These are phyloP conservation scores for Glyptemys insculpta DNA, from an alignment of 2,797 vertebrate species.

Conservation along the genomic window DNA sequence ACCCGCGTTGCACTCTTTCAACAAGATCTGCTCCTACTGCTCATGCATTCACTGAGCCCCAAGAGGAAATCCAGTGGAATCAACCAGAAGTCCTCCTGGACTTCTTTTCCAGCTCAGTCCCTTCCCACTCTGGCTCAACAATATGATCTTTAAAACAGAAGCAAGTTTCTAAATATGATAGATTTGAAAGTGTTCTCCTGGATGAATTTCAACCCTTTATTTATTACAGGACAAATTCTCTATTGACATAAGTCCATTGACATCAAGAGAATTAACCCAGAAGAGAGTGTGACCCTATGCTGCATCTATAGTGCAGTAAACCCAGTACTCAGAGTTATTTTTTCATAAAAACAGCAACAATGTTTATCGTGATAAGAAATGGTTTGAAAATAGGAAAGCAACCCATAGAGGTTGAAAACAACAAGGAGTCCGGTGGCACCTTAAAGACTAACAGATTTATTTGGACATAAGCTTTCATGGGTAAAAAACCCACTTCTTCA, in stretches of 20 bases:
- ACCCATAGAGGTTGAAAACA: accelerated
- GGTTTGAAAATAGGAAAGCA: background rate
- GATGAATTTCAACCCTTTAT: background rate
- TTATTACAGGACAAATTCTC: too few species aligned
- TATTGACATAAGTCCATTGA: too few species aligned
- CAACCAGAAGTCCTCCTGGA: background rate
- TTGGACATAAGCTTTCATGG: too few species aligned
- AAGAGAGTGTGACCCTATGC: accelerated
- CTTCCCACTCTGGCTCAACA: background rate
- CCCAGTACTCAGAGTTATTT: accelerated
- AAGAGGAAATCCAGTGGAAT: background rate
- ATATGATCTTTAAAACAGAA: background rate
- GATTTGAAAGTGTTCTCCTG: background rate
- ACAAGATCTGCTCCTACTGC: background rate
- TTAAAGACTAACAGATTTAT: too few species aligned
- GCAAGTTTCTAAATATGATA: accelerated
- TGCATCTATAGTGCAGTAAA: background rate
- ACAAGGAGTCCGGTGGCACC: too few species aligned
- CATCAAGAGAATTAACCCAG: background rate
- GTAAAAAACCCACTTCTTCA: too few species aligned
- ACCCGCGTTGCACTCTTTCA: background rate
- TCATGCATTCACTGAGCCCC: background rate
- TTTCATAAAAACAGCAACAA: background rate
- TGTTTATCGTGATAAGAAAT: accelerated
- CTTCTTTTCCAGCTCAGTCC: background rate